These are phyloP conservation scores for Heterotilapia buettikoferi DNA, from an alignment of 2,113 vertebrate species.

Conservation along the genomic window DNA sequence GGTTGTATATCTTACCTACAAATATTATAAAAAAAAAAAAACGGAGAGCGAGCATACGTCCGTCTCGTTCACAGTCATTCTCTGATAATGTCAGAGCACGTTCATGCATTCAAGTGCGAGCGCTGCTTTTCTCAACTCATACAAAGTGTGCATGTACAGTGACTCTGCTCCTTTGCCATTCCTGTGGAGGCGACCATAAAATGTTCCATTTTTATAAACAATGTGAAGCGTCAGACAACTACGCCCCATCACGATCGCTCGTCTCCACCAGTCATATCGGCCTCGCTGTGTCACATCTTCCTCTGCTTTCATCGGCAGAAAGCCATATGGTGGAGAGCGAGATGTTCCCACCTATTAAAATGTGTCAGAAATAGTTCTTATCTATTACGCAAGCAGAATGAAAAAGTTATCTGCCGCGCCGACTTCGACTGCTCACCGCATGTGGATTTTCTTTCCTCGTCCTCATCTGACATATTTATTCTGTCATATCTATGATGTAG, in stretches of 20 bases:
- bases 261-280: not conserved
- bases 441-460: not conserved
- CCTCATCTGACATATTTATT: not conserved
- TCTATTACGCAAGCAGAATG: not conserved
- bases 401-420: not conserved
- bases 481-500: not conserved
- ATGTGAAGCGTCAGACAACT: not conserved
- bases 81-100: not conserved
- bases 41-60: too few species aligned
- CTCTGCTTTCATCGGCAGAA: conserved; percentile 26
- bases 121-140: not conserved
- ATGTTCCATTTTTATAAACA: not conserved
- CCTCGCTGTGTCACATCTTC: conserved; percentile 10
- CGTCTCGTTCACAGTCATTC: not conserved
- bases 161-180: not conserved
- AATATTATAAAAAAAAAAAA: too few species aligned
- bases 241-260: not conserved
- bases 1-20: too few species aligned
- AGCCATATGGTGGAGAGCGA: conserved; percentile 17
- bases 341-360: conserved; percentile 42
- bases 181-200: not conserved
- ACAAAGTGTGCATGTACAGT: not conserved
- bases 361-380: conserved; percentile 19
- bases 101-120: not conserved
- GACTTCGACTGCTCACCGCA: not conserved